Conservation (phyloP, 2,113 vertebrate genomes). For the Circaetus cinerascens region DNA sequence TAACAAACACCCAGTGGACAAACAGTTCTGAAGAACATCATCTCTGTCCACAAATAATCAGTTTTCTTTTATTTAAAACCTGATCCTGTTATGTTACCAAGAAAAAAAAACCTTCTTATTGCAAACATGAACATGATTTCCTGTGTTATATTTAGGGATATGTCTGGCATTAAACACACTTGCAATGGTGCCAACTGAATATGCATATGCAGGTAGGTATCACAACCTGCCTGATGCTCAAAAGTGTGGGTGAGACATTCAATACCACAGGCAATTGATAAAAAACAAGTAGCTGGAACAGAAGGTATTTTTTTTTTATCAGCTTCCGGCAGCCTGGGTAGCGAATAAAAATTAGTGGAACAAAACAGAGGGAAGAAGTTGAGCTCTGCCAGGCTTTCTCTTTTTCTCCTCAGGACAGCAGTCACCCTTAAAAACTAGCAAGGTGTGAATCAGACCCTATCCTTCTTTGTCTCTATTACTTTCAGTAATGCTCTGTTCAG, state of each 20-base stretch:
- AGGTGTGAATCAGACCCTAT: background rate
- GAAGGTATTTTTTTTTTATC: background rate
- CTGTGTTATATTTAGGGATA: background rate
- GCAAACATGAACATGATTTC: background rate
- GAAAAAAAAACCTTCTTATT: background rate
- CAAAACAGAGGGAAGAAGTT: background rate
- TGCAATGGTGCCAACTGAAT: background rate
- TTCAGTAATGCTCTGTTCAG: background rate
- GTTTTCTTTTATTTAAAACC: slow-evolving; percentile 29
- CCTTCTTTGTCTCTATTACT: background rate
- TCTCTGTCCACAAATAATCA: slow-evolving; percentile 8
- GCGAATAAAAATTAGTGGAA: background rate
- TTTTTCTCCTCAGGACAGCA: background rate
- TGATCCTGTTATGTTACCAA: background rate
- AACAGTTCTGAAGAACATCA: slow-evolving; percentile 4
- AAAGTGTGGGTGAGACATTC: background rate
- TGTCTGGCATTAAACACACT: background rate
- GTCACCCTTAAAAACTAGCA: background rate
- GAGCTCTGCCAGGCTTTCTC: background rate
- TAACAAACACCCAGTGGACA: slow-evolving; percentile 35
- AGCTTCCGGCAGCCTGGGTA: background rate
- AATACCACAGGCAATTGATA: background rate
- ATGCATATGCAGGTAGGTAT: background rate
- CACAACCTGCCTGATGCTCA: background rate
- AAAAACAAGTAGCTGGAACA: background rate